Conservation (phyloP, 2,888 invertebrate genomes). For the Andrena chrysosceles region DNA sequence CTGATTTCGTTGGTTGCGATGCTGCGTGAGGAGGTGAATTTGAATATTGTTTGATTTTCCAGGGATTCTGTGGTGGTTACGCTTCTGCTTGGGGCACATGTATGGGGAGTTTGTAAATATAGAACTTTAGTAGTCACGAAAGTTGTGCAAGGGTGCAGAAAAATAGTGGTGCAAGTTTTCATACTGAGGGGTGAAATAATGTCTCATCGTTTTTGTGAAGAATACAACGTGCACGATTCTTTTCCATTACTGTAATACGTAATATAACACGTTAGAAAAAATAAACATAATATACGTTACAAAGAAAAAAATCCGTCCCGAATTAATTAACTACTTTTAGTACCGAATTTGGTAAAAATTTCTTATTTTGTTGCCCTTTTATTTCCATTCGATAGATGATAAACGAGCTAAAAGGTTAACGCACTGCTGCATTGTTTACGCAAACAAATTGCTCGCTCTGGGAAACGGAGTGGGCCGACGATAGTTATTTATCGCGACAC, state of each 20-base stretch:
- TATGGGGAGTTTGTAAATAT: neutral
- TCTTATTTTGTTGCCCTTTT: neutral
- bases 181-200: neutral
- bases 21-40: neutral
- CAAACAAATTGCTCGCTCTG: constrained; percentile 34
- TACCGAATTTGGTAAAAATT: neutral
- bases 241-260: too few species aligned
- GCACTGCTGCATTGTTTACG: constrained; percentile 44
- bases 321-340: too few species aligned
- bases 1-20: neutral
- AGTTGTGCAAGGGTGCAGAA: neutral
- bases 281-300: too few species aligned
- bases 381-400: neutral
- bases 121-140: neutral
- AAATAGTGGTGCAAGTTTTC: neutral
- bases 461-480: constrained; percentile 39
- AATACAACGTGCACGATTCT: neutral
- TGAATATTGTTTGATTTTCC: neutral
- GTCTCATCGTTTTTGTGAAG: neutral
- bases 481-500: constrained; percentile 60
- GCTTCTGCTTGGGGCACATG: too few species aligned
- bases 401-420: constrained; percentile 31
- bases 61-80: neutral
- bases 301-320: too few species aligned
- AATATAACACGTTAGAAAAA: too few species aligned